Evolutionary conservation across 23 tunicate genomes (phyloP), one percentile per base, ranked within the genome.

Genomic region (Halocynthia roretzi): DNA sequence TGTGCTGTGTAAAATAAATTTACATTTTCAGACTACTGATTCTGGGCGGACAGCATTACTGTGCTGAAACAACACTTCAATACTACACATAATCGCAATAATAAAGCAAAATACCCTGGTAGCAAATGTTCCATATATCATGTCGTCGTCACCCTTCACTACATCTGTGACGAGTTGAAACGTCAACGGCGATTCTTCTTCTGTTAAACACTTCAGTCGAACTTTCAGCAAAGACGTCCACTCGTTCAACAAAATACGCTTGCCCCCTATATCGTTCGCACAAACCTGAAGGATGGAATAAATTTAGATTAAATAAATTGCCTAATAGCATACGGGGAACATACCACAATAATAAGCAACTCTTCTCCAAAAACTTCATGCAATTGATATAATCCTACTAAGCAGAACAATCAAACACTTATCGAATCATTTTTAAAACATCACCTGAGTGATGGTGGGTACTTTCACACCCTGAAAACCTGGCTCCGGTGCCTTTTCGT

Each of bases 361-460:
- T 18, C 71, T 23, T 11, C 62, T 57, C 14, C 62, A 57, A 57
- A 14, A 14, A 14, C 62, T 11, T 11, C 14, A 11, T 11, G 62
- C 12, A 57, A 57, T 11, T 57, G 62, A 11, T 57, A 57, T 14
- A 12, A 14, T 57, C 62, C n/a, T n/a, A n/a, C n/a, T n/a, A n/a
- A 31, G 44, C 44, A 31, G 44, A 31, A 31, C 44, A 31, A 31
- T 31, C 44, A 31, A 31, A 31, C 44, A 31, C 44, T 31, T 31
- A 31, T 31, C 4, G 44, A 31, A 31, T 31, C 4, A 31, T 31
- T 31, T 31, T n/a, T 67, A 67, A 23, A 67, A 31, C 18, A n/a
- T 58, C 9, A 74, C 78, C 78, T 74, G 78, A 74, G 78, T 74
- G 5, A 74, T 54, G 31, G 78, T 74, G 10, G 78, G 78, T 14